Conservation (phyloP, 1,140 invertebrate genomes). For the Drosophila lacertosa region DNA sequence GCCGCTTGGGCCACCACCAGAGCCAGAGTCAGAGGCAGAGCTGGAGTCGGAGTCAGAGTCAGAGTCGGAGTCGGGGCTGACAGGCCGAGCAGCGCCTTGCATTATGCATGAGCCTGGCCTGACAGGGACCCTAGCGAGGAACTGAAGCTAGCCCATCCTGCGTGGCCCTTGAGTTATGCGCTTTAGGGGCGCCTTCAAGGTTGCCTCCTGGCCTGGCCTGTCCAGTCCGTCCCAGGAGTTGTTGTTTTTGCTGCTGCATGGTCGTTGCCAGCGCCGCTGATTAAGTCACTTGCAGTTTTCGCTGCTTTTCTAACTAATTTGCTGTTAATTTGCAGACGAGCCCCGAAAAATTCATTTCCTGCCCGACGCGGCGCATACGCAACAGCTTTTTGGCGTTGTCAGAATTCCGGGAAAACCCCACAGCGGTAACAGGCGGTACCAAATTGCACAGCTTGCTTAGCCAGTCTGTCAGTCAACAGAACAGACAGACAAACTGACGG, state of each 20-base stretch:
- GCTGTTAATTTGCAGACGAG: constrained; percentile 63
- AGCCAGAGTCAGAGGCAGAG: too few species aligned
- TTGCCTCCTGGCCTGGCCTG: constrained; percentile 41
- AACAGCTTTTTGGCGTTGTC: constrained; percentile 41
- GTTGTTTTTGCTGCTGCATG: not conserved
- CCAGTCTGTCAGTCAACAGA: not conserved
- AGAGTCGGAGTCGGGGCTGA: constrained; percentile 38
- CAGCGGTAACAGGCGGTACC: constrained; percentile 1
- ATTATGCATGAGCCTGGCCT: constrained; percentile 69
- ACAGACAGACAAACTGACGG: not conserved
- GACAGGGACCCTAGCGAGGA: constrained; percentile 9
- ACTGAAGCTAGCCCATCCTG: constrained; percentile 9
- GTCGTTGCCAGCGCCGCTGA: constrained; percentile 40
- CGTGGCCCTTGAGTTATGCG: constrained; percentile 61
- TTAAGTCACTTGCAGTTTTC: constrained; percentile 67
- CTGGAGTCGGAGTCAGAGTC: too few species aligned
- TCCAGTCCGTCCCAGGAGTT: not conserved
- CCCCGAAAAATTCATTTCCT: constrained; percentile 58
- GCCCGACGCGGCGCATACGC: constrained; percentile 34
- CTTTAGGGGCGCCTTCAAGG: constrained; percentile 70
- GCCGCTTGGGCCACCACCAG: constrained; percentile 64
- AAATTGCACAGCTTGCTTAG: constrained; percentile 9
- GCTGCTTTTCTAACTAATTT: constrained; percentile 76
- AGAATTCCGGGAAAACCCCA: constrained; percentile 71
- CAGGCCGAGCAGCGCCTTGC: constrained; percentile 50